Percentiles rank a stretch among this genome's conserved stretches.
phyloP scores from a whole-genome alignment of 2,888 invertebrate genomes.

The Cephus rjabovi region DNA sequence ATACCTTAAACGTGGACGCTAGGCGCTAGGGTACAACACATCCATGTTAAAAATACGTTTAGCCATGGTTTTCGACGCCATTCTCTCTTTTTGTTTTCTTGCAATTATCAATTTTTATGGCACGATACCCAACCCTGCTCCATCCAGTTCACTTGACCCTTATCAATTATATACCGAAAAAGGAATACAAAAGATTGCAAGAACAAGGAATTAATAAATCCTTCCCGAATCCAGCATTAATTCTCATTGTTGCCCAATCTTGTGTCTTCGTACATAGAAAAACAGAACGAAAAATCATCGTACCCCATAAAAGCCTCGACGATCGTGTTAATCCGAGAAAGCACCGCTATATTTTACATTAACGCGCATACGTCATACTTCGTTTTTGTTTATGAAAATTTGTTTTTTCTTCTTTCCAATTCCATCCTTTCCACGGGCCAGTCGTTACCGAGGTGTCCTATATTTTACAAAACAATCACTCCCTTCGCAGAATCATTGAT shows the following conservation, averaged over 20 bases:
- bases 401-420: not conserved
- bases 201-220: not conserved
- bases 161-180: not conserved
- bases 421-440: not conserved
- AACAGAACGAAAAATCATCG: not conserved
- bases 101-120: not conserved
- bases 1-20: slow-evolving; percentile 12
- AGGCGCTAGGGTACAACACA: slow-evolving; percentile 35
- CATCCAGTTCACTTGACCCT: not conserved
- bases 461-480: not conserved
- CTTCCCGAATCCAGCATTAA: not conserved
- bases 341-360: not conserved
- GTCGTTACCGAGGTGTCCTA: not conserved
- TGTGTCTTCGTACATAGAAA: not conserved
- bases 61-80: slow-evolving; percentile 31
- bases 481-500: not conserved
- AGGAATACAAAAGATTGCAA: not conserved
- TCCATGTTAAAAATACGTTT: slow-evolving; percentile 50
- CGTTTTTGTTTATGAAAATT: not conserved
- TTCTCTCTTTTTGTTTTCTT: not conserved
- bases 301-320: not conserved
- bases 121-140: not conserved
- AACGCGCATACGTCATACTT: not conserved
- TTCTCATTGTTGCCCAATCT: not conserved
- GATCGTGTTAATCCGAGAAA: not conserved